These are phyloP conservation scores for Vannuccia rotundouncinata DNA, from an alignment of 2,888 invertebrate genomes.

Conservation along the genomic window DNA sequence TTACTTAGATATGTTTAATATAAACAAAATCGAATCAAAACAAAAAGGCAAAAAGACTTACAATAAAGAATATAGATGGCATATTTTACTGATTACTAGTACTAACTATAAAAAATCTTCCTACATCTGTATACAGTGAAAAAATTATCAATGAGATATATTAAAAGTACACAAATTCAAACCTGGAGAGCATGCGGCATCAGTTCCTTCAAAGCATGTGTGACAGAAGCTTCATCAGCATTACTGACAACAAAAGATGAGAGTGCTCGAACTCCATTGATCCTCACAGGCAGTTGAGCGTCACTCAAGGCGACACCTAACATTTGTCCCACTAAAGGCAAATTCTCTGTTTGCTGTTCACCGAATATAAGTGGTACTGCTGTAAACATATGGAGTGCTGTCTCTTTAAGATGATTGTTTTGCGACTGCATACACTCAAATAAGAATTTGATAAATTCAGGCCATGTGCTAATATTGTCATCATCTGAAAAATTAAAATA, in stretches of 20 bases:
- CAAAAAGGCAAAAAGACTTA: too few relatives aligned
- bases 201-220: not conserved
- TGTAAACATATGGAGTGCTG: conserved; percentile 85
- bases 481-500: conserved; percentile 65
- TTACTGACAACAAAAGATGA: not conserved
- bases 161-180: too few relatives aligned
- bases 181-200: not conserved
- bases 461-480: conserved; percentile 91
- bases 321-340: conserved; percentile 91
- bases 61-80: too few relatives aligned
- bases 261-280: not conserved
- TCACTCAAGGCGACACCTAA: conserved; percentile 53
- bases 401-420: conserved; percentile 76
- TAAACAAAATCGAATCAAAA: too few relatives aligned
- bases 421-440: conserved; percentile 85
- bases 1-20: too few relatives aligned
- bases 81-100: too few relatives aligned
- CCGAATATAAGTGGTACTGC: conserved; percentile 94
- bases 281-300: not conserved
- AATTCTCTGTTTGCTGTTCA: conserved; percentile 79
- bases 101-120: too few relatives aligned
- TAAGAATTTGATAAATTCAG: conserved; percentile 81
- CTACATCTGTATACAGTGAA: too few relatives aligned
- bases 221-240: not conserved
- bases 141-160: too few relatives aligned